These are phyloP conservation scores for Salvelinus fontinalis DNA, from an alignment of 2,113 vertebrate genomes.

Conservation along the genomic window DNA sequence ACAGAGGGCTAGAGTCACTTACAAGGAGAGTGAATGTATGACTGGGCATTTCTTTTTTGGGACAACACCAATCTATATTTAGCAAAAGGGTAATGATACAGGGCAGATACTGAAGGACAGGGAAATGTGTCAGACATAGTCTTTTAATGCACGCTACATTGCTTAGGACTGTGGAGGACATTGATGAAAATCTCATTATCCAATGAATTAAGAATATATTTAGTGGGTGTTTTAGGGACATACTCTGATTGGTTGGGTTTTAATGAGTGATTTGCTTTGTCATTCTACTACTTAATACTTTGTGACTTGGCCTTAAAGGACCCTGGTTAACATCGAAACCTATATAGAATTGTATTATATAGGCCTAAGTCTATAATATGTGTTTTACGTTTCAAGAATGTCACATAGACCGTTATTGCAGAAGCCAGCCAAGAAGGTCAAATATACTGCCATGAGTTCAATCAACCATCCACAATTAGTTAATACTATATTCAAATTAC, in stretches of 20 bases:
- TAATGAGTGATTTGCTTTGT: constrained; percentile 60
- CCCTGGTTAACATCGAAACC: too few species aligned
- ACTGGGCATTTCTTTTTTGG: constrained; percentile 55
- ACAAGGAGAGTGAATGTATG: constrained; percentile 35
- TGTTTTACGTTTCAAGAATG: too few species aligned
- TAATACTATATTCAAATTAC: not conserved
- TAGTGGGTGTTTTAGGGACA: constrained; percentile 1
- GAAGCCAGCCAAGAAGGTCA: too few species aligned
- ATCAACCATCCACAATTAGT: not conserved
- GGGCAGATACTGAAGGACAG: constrained; percentile 63
- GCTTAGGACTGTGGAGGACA: constrained; percentile 46
- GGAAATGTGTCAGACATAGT: constrained; percentile 57
- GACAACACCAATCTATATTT: constrained; percentile 56
- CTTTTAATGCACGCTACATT: constrained; percentile 56
- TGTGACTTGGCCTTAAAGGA: too few species aligned
- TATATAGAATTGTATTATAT: too few species aligned
- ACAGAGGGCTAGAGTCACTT: constrained; percentile 27
- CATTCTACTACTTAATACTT: too few species aligned
- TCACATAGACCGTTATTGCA: too few species aligned
- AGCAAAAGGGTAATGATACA: constrained; percentile 62
- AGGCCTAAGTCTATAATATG: too few species aligned
- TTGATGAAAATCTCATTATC: constrained; percentile 53
- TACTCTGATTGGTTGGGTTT: constrained; percentile 41
- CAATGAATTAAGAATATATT: constrained; percentile 47
- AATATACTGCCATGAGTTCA: not conserved